phyloP scores from a whole-genome alignment of 2,797 vertebrate species.

The Coranthus polyacanthus region DNA sequence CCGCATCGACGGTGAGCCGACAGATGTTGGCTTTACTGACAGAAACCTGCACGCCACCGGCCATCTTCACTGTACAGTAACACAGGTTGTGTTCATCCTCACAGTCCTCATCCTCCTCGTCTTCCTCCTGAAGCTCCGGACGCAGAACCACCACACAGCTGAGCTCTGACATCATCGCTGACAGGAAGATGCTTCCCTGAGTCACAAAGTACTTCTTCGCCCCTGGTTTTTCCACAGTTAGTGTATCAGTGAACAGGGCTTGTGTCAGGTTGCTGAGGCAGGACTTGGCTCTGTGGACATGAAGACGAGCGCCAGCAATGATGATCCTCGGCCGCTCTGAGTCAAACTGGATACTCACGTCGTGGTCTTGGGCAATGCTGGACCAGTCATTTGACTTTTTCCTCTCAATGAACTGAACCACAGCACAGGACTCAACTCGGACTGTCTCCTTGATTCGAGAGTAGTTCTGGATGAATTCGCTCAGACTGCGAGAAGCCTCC shows the following conservation, averaged over 20 bases:
- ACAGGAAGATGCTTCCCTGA: conserved; percentile 54
- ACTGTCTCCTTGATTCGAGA: conserved; percentile 72
- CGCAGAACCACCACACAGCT: conserved; percentile 82
- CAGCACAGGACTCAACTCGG: conserved; percentile 59
- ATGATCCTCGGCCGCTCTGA: conserved; percentile 67
- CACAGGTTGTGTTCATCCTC: neutral
- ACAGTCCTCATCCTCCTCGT: conserved; percentile 14
- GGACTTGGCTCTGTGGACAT: conserved; percentile 69
- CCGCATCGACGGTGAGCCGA: conserved; percentile 76
- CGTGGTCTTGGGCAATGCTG: conserved; percentile 46
- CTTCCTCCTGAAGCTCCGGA: conserved; percentile 38
- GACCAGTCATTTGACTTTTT: conserved; percentile 65
- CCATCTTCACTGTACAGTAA: conserved; percentile 64
- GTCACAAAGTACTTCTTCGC: conserved; percentile 84
- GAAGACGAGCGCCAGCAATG: conserved; percentile 80
- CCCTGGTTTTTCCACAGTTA: conserved; percentile 87
- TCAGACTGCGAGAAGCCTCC: conserved; percentile 71
- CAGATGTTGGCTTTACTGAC: conserved; percentile 85
- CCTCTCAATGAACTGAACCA: conserved; percentile 79
- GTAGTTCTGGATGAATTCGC: conserved; percentile 79
- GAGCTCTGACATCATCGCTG: conserved; percentile 62
- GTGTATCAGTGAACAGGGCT: conserved; percentile 63
- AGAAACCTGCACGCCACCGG: conserved; percentile 75
- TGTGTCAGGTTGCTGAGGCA: conserved; percentile 56
- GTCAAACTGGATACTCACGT: conserved; percentile 73